A percentile compares a stretch with the other conserved stretches of the same genome.
Conservation (phyloP, 2,797 vertebrate species). For the Gobio occitaniae region DNA sequence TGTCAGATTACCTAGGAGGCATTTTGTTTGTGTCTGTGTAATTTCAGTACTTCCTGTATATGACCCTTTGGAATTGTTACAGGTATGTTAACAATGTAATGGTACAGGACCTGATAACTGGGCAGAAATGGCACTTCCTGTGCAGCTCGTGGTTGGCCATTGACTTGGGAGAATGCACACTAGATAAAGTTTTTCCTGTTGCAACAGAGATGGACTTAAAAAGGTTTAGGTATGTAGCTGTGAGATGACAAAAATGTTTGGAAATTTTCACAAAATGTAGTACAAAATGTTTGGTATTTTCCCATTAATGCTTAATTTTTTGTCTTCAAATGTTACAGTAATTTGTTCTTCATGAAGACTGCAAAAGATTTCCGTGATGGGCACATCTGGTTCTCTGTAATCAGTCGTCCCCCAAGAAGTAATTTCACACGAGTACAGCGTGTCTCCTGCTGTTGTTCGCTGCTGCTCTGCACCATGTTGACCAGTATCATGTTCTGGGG, state of each 20-base stretch:
- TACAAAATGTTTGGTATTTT: not conserved
- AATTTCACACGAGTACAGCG: constrained; percentile 91
- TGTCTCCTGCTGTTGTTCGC: constrained; percentile 93
- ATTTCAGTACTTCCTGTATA: not conserved
- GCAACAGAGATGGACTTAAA: constrained; percentile 92
- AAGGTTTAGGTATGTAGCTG: constrained; percentile 82
- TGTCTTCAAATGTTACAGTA: constrained; percentile 72
- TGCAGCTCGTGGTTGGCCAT: constrained; percentile 94
- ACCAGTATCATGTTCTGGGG: constrained; percentile 98
- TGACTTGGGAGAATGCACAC: constrained; percentile 88
- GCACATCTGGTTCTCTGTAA: constrained; percentile 94
- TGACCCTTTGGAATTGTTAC: constrained; percentile 7
- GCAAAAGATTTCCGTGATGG: constrained; percentile 90
- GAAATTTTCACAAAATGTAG: not conserved
- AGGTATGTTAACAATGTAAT: constrained; percentile 93
- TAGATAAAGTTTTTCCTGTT: constrained; percentile 89
- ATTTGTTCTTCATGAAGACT: constrained; percentile 94
- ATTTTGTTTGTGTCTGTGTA: not conserved
- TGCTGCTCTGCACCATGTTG: constrained; percentile 96
- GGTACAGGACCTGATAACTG: constrained; percentile 86
- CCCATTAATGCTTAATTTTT: not conserved
- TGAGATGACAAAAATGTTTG: not conserved
- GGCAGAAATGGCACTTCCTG: constrained; percentile 91
- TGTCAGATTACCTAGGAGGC: not conserved
- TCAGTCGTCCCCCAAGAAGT: constrained; percentile 87